These are phyloP conservation scores for Poeciliopsis paucimaculata DNA, from an alignment of 2,797 vertebrate species.

Conservation along the genomic window DNA sequence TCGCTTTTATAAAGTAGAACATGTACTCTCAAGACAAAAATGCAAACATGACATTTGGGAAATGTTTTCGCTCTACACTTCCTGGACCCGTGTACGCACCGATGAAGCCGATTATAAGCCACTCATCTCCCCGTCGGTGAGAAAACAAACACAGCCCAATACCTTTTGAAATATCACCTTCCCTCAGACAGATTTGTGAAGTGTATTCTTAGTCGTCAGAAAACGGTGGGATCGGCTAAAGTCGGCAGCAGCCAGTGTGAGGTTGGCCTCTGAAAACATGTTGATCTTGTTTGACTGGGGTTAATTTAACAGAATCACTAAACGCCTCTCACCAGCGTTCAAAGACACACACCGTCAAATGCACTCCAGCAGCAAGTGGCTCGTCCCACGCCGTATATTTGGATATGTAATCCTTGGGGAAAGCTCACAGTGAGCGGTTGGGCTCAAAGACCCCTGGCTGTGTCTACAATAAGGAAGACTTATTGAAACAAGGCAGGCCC, in stretches of 20 bases:
- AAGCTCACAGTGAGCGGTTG: constrained; percentile 60
- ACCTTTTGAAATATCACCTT: not conserved
- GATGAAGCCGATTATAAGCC: constrained; percentile 24
- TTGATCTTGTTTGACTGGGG: constrained; percentile 64
- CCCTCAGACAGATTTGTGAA: not conserved
- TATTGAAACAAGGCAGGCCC: constrained; percentile 80
- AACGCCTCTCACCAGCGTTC: constrained; percentile 42
- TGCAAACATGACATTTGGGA: constrained; percentile 4
- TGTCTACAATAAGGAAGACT: constrained; percentile 78
- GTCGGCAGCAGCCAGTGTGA: constrained; percentile 54
- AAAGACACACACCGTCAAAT: constrained; percentile 29
- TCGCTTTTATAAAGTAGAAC: not conserved
- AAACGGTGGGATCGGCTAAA: constrained; percentile 41
- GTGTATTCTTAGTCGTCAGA: constrained; percentile 5
- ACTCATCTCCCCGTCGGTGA: constrained; percentile 3
- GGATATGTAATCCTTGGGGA: constrained; percentile 76
- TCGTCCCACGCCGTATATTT: constrained; percentile 73
- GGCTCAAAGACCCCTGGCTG: constrained; percentile 72
- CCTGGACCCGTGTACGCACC: constrained; percentile 1
- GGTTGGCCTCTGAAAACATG: constrained; percentile 34
- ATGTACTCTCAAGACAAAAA: constrained; percentile 4
- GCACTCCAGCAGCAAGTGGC: constrained; percentile 36
- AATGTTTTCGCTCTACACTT: constrained; percentile 9
- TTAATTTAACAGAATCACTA: constrained; percentile 74
- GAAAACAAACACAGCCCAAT: constrained; percentile 1